phyloP scores from a whole-genome alignment of 2,113 vertebrate species.

The Alaudala cheleensis region DNA sequence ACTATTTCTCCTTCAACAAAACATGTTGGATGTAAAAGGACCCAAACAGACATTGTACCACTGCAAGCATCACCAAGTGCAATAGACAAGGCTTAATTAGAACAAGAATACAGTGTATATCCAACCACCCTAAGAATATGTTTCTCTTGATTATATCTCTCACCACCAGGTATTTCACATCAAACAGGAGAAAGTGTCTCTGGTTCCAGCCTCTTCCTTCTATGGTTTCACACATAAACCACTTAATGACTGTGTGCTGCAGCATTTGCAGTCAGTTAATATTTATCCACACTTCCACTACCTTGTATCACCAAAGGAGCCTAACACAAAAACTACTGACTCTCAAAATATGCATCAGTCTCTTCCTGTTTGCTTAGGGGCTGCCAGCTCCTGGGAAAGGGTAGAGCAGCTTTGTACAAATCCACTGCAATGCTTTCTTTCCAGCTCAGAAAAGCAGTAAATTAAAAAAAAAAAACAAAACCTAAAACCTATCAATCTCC shows the following conservation, averaged over 20 bases:
- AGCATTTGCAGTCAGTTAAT: neutral
- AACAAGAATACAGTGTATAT: neutral
- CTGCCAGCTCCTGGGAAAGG: neutral
- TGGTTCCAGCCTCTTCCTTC: neutral
- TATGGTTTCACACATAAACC: neutral
- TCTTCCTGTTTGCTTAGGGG: neutral
- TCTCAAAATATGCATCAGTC: neutral
- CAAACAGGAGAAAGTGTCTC: neutral
- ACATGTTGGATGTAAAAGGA: neutral
- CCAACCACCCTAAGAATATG: accelerated
- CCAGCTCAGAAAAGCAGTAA: neutral
- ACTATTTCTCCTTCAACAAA: neutral
- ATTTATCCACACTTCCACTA: neutral
- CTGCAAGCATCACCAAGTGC: accelerated
- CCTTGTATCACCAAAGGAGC: neutral
- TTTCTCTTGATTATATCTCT: neutral
- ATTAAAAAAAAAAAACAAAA: neutral
- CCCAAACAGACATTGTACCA: neutral
- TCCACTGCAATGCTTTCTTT: neutral
- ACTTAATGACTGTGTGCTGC: neutral
- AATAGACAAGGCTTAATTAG: neutral
- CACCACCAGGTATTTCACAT: neutral
- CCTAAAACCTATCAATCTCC: neutral
- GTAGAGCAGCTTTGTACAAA: neutral
- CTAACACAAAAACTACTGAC: neutral